Evolutionary conservation across 2,888 invertebrate species (phyloP), one percentile per base, ranked within the genome.

Genomic region (Ochropacha duplaris): DNA sequence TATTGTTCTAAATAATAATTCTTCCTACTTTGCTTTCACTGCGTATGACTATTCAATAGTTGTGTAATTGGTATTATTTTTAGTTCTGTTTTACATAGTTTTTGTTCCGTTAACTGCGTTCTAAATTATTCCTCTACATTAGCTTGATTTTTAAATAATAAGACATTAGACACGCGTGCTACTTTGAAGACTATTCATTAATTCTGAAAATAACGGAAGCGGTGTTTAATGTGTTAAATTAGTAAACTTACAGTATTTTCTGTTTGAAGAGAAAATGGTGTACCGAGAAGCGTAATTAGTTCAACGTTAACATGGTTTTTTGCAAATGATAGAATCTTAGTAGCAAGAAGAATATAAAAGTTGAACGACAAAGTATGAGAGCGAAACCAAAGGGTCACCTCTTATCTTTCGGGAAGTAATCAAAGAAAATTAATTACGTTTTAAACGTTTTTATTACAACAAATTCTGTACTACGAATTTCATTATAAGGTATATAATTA

Each of bases 361-460:
- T 28, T 14, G 31, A 34, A 52, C 12, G 51, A 28, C 31, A 51
- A 51, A 51, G 14, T 51, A 51, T 19, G 31, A 19, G 34, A 28
- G 22, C 19, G 19, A 52, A 52, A 52, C 31, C 52, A 52, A 52
- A 52, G 31, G 52, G 52, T 31, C 52, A 52, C 31, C 44, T 52
- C 31, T 68, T 67, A 65, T 67, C 71, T 62, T 58, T 54, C 54
- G 55, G 64, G 64, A 69, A 68, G 71, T 66, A 71, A 69, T 70
- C 69, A 72, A 54, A 61, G 62, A 60, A 64, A 66, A 66, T 65
- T 67, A 70, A 72, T 66, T 61, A 61, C 60, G 60, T 65, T 69
- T 72, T 72, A 68, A 70, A 70, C 62, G 60, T 64, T 68, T 68
- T 67, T 69, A 65, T 65, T 65, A 65, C 59, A 66, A 65, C 61